phyloP scores from a whole-genome alignment of 2,113 vertebrate species.

The Xiphophorus couchianus region DNA sequence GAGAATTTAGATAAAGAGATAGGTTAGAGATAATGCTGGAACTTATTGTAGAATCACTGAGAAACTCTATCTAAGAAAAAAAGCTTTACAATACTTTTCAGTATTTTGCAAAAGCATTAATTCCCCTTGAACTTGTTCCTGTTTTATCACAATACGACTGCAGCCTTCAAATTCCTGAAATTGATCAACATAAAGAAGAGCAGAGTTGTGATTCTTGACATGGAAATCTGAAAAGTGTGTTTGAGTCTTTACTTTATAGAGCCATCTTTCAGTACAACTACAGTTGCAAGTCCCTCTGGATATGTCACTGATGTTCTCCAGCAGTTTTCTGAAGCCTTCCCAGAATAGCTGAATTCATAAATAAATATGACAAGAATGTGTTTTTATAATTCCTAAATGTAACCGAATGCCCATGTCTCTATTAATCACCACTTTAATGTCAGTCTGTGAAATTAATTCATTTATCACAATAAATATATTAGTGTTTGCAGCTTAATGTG shows the following conservation, averaged over 20 bases:
- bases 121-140: no score
- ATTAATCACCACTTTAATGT: background rate
- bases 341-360: background rate
- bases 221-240: no score
- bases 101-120: no score
- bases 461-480: background rate
- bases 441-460: background rate
- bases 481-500: background rate
- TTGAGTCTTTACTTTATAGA: no score
- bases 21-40: background rate
- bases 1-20: constrained; percentile 17
- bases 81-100: no score
- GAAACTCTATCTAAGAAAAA: no score
- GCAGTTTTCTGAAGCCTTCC: background rate
- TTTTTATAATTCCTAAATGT: background rate
- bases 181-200: no score
- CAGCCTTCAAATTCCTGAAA: no score
- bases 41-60: background rate
- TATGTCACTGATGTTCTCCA: background rate
- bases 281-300: no score
- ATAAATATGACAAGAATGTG: background rate
- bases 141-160: no score
- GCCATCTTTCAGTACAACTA: no score
- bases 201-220: no score
- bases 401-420: background rate